Conservation (phyloP, 2,113 vertebrate genomes). For the Oenanthe oenanthe region DNA sequence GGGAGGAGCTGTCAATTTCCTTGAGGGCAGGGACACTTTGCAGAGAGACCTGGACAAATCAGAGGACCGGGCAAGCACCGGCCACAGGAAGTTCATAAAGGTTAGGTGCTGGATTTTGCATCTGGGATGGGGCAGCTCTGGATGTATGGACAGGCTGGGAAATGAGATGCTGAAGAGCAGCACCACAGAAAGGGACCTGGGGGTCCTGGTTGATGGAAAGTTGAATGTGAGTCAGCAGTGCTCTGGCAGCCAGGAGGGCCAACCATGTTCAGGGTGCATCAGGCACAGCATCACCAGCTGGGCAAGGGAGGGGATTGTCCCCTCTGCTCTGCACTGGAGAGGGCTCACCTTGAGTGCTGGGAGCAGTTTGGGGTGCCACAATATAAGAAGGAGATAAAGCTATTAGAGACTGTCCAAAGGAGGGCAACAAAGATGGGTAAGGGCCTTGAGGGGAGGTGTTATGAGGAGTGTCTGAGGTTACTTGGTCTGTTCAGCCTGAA, state of each 20-base stretch:
- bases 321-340: fast-evolving
- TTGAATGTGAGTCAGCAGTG: background rate
- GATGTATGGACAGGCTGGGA: background rate
- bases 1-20: background rate
- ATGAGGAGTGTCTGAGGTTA: background rate
- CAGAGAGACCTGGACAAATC: background rate
- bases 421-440: background rate
- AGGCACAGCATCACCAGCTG: fast-evolving
- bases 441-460: background rate
- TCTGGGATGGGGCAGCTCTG: background rate
- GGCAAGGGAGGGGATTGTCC: background rate
- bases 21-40: background rate
- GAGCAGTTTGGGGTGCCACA: background rate
- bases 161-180: background rate
- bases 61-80: background rate
- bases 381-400: background rate
- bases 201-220: fast-evolving
- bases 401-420: background rate
- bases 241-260: background rate
- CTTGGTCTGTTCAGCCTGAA: background rate
- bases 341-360: background rate
- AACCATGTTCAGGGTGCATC: fast-evolving
- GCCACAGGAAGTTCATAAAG: background rate
- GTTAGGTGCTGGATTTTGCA: background rate
- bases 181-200: background rate